Conservation (phyloP, 1,140 invertebrate species). For the Heliconius hermathena region DNA sequence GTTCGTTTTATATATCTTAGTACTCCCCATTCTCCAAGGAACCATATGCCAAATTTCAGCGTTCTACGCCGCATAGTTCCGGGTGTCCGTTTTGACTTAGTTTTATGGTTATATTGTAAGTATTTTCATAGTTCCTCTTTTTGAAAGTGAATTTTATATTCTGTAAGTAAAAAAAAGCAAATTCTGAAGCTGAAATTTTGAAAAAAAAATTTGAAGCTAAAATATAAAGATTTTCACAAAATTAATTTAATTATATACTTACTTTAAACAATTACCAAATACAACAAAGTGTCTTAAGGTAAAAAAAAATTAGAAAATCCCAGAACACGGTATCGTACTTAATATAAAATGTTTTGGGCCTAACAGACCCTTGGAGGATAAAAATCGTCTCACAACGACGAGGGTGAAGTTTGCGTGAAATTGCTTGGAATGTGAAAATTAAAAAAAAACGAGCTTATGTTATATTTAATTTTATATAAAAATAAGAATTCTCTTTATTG, state of each 20-base stretch:
- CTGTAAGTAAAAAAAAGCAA: neutral
- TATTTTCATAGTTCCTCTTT: too few relatives aligned
- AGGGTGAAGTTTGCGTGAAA: conserved; percentile 8
- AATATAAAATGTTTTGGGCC: conserved; percentile 16
- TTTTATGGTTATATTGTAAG: too few relatives aligned
- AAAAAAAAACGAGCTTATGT: neutral
- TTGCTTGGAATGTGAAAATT: conserved; percentile 6
- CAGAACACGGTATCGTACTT: conserved; percentile 9
- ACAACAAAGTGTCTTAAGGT: neutral
- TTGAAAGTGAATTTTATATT: too few relatives aligned
- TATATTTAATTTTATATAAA: neutral
- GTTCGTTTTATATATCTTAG: too few relatives aligned
- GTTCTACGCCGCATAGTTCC: too few relatives aligned
- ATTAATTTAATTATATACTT: neutral
- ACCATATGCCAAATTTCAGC: too few relatives aligned
- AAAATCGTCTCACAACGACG: conserved; percentile 11
- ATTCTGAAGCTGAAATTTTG: too few relatives aligned
- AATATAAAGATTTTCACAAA: neutral
- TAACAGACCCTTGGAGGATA: conserved; percentile 16
- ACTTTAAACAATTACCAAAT: neutral
- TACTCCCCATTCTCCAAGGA: too few relatives aligned
- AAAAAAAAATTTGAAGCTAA: too few relatives aligned
- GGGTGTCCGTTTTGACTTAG: too few relatives aligned
- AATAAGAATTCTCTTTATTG: too few relatives aligned
- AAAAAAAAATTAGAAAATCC: neutral